These are phyloP conservation scores for Podilymbus podiceps DNA, from an alignment of 2,113 vertebrate species.

Conservation along the genomic window DNA sequence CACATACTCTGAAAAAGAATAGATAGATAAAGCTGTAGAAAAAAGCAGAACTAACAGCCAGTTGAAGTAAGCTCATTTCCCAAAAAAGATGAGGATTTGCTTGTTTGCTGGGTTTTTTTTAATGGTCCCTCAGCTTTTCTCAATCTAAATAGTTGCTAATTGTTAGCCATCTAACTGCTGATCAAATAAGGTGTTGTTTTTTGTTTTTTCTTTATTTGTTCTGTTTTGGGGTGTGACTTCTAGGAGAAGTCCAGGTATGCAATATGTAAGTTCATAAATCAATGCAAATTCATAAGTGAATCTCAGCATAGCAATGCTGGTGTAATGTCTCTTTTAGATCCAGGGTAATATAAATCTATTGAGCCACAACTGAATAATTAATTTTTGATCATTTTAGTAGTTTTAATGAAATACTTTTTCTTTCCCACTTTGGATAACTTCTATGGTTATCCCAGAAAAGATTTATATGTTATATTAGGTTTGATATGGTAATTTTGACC, in stretches of 20 bases:
- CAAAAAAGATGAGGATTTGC: background rate
- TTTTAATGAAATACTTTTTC: background rate
- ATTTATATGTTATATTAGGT: background rate
- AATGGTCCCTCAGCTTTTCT: rapidly evolving
- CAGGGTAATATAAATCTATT: background rate
- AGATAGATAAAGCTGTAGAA: background rate
- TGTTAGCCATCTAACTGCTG: background rate
- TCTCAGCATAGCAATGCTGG: background rate
- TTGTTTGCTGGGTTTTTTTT: background rate
- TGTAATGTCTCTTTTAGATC: background rate
- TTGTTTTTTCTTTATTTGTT: background rate
- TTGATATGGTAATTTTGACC: background rate
- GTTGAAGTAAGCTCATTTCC: background rate
- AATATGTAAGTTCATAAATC: background rate
- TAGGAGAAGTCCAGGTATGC: background rate
- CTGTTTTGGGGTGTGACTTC: background rate
- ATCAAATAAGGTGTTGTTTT: background rate
- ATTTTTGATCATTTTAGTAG: background rate
- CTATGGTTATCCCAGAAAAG: background rate
- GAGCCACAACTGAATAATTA: background rate
- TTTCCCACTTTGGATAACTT: background rate
- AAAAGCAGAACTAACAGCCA: background rate
- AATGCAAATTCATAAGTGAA: background rate
- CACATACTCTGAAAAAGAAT: background rate
- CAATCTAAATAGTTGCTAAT: background rate